Percentiles rank a stretch among this genome's conserved stretches.
Conservation (phyloP, 2,888 invertebrate species). For the Drosophila quinaria region DNA sequence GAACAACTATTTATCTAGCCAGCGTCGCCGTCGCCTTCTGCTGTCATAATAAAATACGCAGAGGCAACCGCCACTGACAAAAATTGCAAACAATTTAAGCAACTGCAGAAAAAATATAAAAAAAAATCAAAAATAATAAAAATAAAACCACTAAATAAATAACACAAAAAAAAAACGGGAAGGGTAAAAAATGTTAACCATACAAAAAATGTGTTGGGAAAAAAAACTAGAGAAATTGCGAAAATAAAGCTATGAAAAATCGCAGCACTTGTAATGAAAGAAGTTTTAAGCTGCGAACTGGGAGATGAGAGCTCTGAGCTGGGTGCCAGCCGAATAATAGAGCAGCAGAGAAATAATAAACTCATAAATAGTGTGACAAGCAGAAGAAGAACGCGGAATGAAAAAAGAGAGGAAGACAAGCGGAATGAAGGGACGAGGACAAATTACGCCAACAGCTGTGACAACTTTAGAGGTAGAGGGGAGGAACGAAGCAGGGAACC, state of each 20-base stretch:
- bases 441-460: constrained; percentile 67
- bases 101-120: constrained; percentile 39
- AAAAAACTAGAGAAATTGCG: constrained; percentile 12
- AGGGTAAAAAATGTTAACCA: constrained; percentile 52
- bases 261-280: constrained; percentile 77
- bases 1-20: constrained; percentile 69
- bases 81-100: constrained; percentile 77
- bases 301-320: constrained; percentile 14
- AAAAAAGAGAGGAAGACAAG: constrained; percentile 12
- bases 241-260: constrained; percentile 68
- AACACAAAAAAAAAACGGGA: constrained; percentile 56
- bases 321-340: constrained; percentile 58
- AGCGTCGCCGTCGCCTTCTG: constrained; percentile 36
- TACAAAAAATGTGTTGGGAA: constrained; percentile 11
- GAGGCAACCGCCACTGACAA: constrained; percentile 68
- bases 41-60: constrained; percentile 80
- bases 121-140: constrained; percentile 14
- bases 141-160: constrained; percentile 66
- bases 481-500: neutral
- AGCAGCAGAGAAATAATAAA: constrained; percentile 73
- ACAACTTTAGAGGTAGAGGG: constrained; percentile 17
- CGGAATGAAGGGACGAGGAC: constrained; percentile 36
- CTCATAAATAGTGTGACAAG: constrained; percentile 80
- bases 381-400: constrained; percentile 17
- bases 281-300: constrained; percentile 71